phyloP scores from a whole-genome alignment of 35 echinoderm and acorn worm genomes.

The Lytechinus pictus region DNA sequence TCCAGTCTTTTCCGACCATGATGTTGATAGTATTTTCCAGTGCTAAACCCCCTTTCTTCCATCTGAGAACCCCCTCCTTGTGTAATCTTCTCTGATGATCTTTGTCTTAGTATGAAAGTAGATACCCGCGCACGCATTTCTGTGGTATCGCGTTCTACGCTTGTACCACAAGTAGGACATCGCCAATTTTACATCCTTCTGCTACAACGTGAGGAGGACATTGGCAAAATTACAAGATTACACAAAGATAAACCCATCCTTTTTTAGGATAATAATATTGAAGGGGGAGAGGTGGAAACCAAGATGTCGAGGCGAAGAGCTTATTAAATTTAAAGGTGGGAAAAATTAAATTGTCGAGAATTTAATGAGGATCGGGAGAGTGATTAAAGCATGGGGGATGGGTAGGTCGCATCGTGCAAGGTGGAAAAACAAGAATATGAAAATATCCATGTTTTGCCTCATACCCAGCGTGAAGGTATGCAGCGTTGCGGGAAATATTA shows the following conservation, averaged over 20 bases:
- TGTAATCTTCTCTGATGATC: neutral
- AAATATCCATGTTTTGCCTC: constrained; percentile 27
- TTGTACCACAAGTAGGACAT: neutral
- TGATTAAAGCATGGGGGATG: constrained; percentile 15
- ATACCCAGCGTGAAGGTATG: neutral
- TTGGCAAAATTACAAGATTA: constrained; percentile 21
- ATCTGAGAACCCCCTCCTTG: neutral
- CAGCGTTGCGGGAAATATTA: constrained; percentile 52
- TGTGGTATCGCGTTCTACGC: neutral
- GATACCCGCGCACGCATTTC: constrained; percentile 23
- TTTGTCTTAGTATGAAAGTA: constrained; percentile 17
- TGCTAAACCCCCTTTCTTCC: neutral
- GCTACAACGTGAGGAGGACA: neutral
- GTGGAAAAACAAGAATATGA: constrained; percentile 55
- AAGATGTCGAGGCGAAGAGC: constrained; percentile 14
- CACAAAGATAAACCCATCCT: constrained; percentile 6
- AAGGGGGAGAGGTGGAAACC: neutral
- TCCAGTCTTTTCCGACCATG: neutral
- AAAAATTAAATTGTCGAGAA: constrained; percentile 51
- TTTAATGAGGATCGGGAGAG: constrained; percentile 43
- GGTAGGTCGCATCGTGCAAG: neutral
- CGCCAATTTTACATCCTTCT: neutral
- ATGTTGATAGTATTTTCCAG: neutral
- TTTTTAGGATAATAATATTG: neutral
- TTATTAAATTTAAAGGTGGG: constrained; percentile 56